Conservation (phyloP, 1,140 invertebrate species). For the Drosophila nigromelanica region DNA sequence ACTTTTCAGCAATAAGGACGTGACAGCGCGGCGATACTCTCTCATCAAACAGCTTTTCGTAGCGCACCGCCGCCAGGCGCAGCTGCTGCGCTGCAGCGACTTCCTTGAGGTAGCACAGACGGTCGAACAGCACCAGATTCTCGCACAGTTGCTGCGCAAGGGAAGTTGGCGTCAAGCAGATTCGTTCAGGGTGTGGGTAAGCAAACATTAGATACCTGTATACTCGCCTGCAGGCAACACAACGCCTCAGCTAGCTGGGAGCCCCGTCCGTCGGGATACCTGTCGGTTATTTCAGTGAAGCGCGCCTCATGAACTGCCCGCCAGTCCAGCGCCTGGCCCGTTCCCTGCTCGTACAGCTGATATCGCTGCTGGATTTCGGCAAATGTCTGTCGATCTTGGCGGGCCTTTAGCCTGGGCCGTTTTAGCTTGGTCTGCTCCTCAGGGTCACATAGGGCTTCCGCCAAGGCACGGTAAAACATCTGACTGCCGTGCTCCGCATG, state of each 20-base stretch:
- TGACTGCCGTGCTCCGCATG: conserved; percentile 59
- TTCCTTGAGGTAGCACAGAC: conserved; percentile 87
- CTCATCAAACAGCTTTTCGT: conserved; percentile 86
- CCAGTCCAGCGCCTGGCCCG: conserved; percentile 29
- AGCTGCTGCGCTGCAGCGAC: conserved; percentile 76
- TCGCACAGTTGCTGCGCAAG: conserved; percentile 86
- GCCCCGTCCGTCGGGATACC: conserved; percentile 43
- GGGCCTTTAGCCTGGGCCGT: neutral
- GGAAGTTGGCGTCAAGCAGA: neutral
- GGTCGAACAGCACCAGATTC: conserved; percentile 88
- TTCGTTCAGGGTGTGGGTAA: neutral
- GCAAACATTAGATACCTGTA: conserved; percentile 66
- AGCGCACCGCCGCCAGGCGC: conserved; percentile 82
- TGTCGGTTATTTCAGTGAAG: conserved; percentile 39
- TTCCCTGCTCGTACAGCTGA: conserved; percentile 24
- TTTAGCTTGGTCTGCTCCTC: conserved; percentile 48
- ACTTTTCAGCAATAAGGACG: conserved; percentile 84
- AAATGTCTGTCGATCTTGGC: conserved; percentile 8
- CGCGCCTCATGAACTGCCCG: conserved; percentile 33
- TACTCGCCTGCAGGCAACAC: conserved; percentile 69
- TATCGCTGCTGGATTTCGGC: conserved; percentile 26
- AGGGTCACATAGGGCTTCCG: conserved; percentile 43
- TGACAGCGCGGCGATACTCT: conserved; percentile 86
- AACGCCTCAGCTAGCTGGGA: conserved; percentile 63
- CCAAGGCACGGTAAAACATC: conserved; percentile 68